Conservation (phyloP, 2,888 invertebrate genomes). For the Metallyticus violacea region DNA sequence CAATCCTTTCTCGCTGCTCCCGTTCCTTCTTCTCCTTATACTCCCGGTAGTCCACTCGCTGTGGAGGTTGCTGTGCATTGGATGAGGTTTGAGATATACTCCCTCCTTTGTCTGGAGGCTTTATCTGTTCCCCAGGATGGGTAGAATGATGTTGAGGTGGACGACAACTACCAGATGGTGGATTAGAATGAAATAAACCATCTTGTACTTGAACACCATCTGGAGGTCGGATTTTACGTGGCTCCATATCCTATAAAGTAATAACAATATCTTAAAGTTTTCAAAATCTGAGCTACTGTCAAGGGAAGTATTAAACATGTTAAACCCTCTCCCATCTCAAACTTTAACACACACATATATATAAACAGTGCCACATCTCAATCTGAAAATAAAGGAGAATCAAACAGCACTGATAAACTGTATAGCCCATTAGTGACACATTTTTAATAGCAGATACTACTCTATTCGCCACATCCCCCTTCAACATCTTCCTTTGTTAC, state of each 20-base stretch:
- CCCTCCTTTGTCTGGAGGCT: background rate
- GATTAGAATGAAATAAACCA: background rate
- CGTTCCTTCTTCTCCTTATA: constrained; percentile 62
- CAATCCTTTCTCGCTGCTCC: constrained; percentile 59
- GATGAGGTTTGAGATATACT: background rate
- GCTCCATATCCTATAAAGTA: constrained; percentile 24
- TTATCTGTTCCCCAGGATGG: background rate
- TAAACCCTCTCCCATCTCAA: too few relatives aligned
- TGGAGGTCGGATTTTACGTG: constrained; percentile 23
- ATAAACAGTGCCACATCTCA: too few relatives aligned
- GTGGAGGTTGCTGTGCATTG: background rate
- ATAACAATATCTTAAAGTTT: background rate
- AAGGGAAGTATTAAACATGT: too few relatives aligned
- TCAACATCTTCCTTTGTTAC: too few relatives aligned
- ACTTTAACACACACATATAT: too few relatives aligned
- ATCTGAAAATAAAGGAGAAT: too few relatives aligned
- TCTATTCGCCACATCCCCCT: too few relatives aligned
- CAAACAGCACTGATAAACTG: too few relatives aligned
- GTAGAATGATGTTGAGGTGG: background rate
- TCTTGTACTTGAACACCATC: background rate
- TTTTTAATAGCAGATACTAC: too few relatives aligned
- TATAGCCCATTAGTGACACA: too few relatives aligned
- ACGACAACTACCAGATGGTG: background rate
- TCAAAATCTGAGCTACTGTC: too few relatives aligned
- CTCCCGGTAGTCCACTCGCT: constrained; percentile 51